These are phyloP conservation scores for Aurelia aurita complex sp. Pacific DNA, from an alignment of 30 jellyfish, hydroid and myxozoan species.

Conservation along the genomic window DNA sequence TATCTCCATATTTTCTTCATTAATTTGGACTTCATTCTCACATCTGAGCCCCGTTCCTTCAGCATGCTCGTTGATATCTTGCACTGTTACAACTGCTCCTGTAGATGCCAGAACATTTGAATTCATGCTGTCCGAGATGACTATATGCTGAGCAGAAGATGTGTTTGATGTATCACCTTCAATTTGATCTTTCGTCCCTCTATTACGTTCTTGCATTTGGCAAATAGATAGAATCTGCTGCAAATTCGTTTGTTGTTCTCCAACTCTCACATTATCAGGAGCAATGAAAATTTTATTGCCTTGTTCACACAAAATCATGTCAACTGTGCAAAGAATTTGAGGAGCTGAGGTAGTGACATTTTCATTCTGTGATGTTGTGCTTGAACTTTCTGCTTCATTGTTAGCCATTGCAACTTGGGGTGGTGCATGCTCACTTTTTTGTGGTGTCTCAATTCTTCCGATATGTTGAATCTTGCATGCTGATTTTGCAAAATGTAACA, in stretches of 20 bases:
- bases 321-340: constrained; percentile 66
- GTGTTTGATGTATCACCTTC: not conserved
- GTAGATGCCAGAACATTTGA: constrained; percentile 16
- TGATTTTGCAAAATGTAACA: constrained; percentile 60
- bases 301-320: constrained; percentile 63
- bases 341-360: constrained; percentile 24
- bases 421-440: constrained; percentile 1
- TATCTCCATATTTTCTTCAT: constrained; percentile 22
- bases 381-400: not conserved
- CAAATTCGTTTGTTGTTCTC: constrained; percentile 38
- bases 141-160: constrained; percentile 21
- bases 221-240: constrained; percentile 53
- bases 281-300: constrained; percentile 63
- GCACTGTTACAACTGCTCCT: constrained; percentile 18
- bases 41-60: not conserved
- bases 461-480: constrained; percentile 47
- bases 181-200: not conserved
- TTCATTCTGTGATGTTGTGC: not conserved
- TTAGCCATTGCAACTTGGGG: constrained; percentile 4
- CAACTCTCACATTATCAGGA: constrained; percentile 55
- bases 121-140: constrained; percentile 18
- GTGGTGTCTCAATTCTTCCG: constrained; percentile 35
- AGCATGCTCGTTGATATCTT: constrained; percentile 5
- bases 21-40: constrained; percentile 9
- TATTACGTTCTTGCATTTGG: constrained; percentile 10